These are phyloP conservation scores for Oscheius sp. DNA, from an alignment of 2,888 invertebrate genomes.

Conservation along the genomic window DNA sequence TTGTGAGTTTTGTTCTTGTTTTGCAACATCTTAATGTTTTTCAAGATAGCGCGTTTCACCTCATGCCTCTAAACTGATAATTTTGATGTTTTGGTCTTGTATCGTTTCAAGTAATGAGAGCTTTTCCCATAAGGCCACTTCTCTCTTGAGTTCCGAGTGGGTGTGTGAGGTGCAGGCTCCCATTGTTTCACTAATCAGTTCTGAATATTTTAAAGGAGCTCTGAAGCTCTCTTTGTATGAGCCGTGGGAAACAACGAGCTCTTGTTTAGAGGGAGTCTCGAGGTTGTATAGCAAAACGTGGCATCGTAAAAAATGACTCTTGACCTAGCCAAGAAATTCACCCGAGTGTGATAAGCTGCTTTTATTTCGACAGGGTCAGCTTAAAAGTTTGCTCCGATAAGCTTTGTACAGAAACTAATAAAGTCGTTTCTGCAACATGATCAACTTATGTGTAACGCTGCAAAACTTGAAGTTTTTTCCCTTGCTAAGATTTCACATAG, in stretches of 20 bases:
- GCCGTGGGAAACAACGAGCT: constrained; percentile 18
- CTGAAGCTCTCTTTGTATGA: constrained; percentile 1
- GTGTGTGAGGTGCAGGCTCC: constrained; percentile 23
- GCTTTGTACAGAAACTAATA: constrained; percentile 16
- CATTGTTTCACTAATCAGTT: constrained; percentile 25
- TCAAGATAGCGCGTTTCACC: not conserved
- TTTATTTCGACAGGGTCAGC: not conserved
- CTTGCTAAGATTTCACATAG: not conserved
- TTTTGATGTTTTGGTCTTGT: not conserved
- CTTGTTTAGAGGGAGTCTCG: not conserved
- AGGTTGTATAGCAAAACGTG: not conserved
- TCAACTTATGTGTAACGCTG: not conserved
- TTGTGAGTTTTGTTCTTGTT: constrained; percentile 1
- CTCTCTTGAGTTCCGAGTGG: not conserved
- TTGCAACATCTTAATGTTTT: not conserved
- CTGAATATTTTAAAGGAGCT: constrained; percentile 25
- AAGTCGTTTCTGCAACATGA: not conserved
- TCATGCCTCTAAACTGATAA: not conserved
- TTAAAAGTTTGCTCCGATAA: not conserved
- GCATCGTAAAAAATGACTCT: not conserved
- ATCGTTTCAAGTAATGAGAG: not conserved
- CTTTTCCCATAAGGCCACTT: not conserved
- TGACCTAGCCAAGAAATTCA: not conserved
- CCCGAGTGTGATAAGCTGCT: constrained; percentile 10
- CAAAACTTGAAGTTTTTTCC: not conserved